A percentile compares a stretch with the other conserved stretches of the same genome.
Evolutionary conservation across 2,797 vertebrate species (phyloP).

Genomic region (Sebastes taczanowskii): DNA sequence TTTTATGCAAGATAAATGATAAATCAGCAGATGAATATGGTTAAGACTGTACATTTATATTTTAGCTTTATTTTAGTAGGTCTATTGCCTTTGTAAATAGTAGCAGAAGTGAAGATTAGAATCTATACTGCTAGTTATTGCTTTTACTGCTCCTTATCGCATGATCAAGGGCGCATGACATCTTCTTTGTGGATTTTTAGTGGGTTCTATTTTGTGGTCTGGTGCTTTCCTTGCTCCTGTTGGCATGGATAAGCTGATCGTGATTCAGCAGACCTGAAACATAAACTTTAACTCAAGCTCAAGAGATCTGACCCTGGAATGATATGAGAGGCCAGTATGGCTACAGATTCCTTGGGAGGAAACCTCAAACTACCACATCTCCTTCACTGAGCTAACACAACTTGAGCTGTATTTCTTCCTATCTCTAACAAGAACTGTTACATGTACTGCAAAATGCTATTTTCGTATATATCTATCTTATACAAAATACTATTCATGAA

Average conservation of each 20-base stretch:
- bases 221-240: slow-evolving; percentile 63
- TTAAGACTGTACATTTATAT: neutral
- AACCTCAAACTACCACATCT: slow-evolving; percentile 55
- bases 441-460: neutral
- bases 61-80: neutral
- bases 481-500: neutral
- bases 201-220: slow-evolving; percentile 75
- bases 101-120: slow-evolving; percentile 44
- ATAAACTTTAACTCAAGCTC: slow-evolving; percentile 69
- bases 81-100: slow-evolving; percentile 32
- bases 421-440: neutral
- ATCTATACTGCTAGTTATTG: slow-evolving; percentile 58
- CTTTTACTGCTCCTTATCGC: slow-evolving; percentile 66
- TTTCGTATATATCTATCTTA: neutral
- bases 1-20: neutral
- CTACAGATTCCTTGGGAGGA: slow-evolving; percentile 48
- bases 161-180: slow-evolving; percentile 61
- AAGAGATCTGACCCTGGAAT: slow-evolving; percentile 64
- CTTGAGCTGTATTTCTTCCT: neutral
- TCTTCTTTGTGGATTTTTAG: slow-evolving; percentile 73
- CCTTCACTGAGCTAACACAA: neutral
- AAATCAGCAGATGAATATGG: neutral
- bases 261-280: slow-evolving; percentile 75
- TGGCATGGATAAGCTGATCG: slow-evolving; percentile 75
- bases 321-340: slow-evolving; percentile 44